A percentile compares a stretch with the other conserved stretches of the same genome.
These are phyloP conservation scores for Coilia nasus DNA, from an alignment of 2,797 vertebrate genomes.

Conservation along the genomic window DNA sequence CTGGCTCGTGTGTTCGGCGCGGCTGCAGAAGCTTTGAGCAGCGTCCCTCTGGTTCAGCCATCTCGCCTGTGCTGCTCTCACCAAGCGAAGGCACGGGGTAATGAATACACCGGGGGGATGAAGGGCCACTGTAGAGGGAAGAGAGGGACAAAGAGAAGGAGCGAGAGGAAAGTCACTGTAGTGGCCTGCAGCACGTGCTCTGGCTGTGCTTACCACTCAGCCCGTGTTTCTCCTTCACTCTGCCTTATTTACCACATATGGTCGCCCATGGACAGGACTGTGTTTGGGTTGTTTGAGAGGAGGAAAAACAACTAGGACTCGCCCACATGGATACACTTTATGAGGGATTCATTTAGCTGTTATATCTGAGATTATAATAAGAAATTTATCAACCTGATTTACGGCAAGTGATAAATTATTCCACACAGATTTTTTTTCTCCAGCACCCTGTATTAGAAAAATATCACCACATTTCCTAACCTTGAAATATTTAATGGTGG, in stretches of 20 bases:
- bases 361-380: not conserved
- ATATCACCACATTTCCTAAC: slow-evolving; percentile 1
- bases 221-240: not conserved
- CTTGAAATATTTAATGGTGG: not conserved
- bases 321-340: not conserved
- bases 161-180: not conserved
- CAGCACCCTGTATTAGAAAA: not conserved
- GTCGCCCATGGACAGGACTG: not conserved
- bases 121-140: not conserved
- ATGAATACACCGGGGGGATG: not conserved
- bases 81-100: not conserved
- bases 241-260: not conserved
- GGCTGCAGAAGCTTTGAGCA: not conserved
- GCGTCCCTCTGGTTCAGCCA: not conserved
- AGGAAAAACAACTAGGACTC: not conserved
- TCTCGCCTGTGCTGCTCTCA: not conserved
- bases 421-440: not conserved
- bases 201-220: not conserved
- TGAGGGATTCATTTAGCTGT: not conserved
- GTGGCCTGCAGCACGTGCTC: not conserved
- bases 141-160: no score
- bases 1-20: no score
- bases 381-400: not conserved
- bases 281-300: not conserved
- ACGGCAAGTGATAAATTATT: not conserved